phyloP scores from a whole-genome alignment of 1,140 invertebrate species.

The Rhynchophorus ferrugineus region DNA sequence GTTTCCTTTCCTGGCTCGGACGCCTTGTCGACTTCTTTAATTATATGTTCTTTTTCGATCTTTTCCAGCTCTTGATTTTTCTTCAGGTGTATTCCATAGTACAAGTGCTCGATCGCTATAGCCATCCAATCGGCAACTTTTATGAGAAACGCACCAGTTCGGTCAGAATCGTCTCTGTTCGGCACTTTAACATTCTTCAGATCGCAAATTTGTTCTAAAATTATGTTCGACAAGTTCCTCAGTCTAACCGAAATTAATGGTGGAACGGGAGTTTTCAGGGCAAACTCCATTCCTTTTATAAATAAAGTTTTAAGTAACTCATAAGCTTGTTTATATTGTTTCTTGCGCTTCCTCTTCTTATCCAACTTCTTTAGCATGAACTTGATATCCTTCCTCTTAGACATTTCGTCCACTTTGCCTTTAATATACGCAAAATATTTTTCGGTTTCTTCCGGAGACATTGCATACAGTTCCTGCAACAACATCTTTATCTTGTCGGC shows the following conservation, averaged over 20 bases:
- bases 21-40: slow-evolving; percentile 1
- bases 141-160: slow-evolving; percentile 22
- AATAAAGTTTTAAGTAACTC: slow-evolving; percentile 24
- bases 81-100: slow-evolving; percentile 29
- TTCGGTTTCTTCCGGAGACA: slow-evolving; percentile 35
- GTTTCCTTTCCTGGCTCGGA: too few relatives aligned
- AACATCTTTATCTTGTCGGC: slow-evolving; percentile 25
- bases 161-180: slow-evolving; percentile 21
- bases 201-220: slow-evolving; percentile 31
- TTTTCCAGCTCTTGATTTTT: slow-evolving; percentile 28
- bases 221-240: slow-evolving; percentile 30
- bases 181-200: slow-evolving; percentile 26
- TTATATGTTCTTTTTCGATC: slow-evolving; percentile 21
- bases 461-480: slow-evolving; percentile 32
- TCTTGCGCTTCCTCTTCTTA: slow-evolving; percentile 13
- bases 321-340: slow-evolving; percentile 26
- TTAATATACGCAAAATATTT: slow-evolving; percentile 31
- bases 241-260: slow-evolving; percentile 31
- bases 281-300: slow-evolving; percentile 21
- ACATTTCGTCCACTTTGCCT: slow-evolving; percentile 14
- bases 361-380: slow-evolving; percentile 19
- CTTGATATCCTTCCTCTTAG: slow-evolving; percentile 22
- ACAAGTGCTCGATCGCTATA: slow-evolving; percentile 29
- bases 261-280: slow-evolving; percentile 25
- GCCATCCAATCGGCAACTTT: slow-evolving; percentile 31